phyloP scores from a whole-genome alignment of 2,113 vertebrate genomes.

The sheep (Ovis aries) region DNA sequence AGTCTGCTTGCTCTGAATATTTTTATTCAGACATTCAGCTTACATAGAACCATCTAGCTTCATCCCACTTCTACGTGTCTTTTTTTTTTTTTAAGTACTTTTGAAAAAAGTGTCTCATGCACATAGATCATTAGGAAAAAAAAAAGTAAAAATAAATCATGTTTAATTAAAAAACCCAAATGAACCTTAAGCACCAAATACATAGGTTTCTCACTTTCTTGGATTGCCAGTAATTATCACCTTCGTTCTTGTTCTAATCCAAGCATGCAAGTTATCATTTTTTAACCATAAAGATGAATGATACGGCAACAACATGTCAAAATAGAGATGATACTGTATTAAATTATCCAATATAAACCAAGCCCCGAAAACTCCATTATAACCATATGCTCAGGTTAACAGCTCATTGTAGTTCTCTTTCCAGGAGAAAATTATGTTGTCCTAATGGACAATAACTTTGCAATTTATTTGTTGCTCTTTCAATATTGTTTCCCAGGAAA shows the following conservation, averaged over 20 bases:
- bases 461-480: constrained; percentile 32
- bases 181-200: constrained; percentile 70
- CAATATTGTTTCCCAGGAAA: constrained; percentile 17
- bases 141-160: constrained; percentile 67
- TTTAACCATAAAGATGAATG: constrained; percentile 38
- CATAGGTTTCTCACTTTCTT: constrained; percentile 67
- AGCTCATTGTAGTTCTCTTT: constrained; percentile 11
- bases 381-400: neutral
- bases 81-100: constrained; percentile 63
- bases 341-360: constrained; percentile 49
- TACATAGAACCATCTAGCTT: constrained; percentile 27
- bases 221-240: constrained; percentile 65
- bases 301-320: constrained; percentile 15
- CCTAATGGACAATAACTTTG: neutral
- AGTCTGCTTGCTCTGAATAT: constrained; percentile 44
- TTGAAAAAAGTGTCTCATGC: constrained; percentile 46
- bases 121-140: constrained; percentile 59
- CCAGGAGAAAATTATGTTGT: neutral
- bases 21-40: constrained; percentile 51
- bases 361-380: neutral
- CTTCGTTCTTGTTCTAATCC: constrained; percentile 51
- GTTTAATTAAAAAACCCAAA: constrained; percentile 62
- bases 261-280: constrained; percentile 36
- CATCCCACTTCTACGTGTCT: constrained; percentile 68
- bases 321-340: constrained; percentile 38